A percentile compares a stretch with the other conserved stretches of the same genome.
Evolutionary conservation across 2,113 vertebrate species (phyloP).

Genomic region (Naja naja): DNA sequence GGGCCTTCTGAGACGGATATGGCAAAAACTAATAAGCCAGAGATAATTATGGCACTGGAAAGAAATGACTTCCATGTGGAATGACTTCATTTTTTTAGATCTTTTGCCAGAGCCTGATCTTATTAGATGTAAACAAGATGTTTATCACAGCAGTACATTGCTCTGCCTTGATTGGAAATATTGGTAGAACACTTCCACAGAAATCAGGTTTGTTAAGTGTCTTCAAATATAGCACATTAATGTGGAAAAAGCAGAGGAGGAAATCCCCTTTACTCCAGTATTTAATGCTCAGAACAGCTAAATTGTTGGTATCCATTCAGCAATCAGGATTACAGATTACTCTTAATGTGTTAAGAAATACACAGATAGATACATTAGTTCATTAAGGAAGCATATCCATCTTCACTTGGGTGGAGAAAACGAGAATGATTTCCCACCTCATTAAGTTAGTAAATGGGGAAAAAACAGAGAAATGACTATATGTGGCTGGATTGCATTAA

Average conservation of each 20-base stretch:
- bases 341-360: slow-evolving; percentile 3
- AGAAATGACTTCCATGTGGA: background rate
- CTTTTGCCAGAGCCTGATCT: background rate
- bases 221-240: background rate
- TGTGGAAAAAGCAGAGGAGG: background rate
- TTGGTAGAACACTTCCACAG: background rate
- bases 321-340: slow-evolving; percentile 35
- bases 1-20: background rate
- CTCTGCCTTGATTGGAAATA: background rate
- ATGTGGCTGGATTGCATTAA: background rate
- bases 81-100: background rate
- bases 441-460: slow-evolving; percentile 38
- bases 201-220: background rate
- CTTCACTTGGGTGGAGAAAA: slow-evolving; percentile 33
- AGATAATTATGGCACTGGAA: background rate
- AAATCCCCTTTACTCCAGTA: background rate
- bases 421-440: slow-evolving; percentile 46
- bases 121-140: background rate
- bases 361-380: slow-evolving; percentile 30
- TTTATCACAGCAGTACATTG: background rate
- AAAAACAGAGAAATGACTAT: background rate
- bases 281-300: background rate
- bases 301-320: background rate
- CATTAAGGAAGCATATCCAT: slow-evolving; percentile 39
- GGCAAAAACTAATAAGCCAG: background rate